Evolutionary conservation across 2,797 vertebrate species (phyloP), one percentile per base, ranked within the genome.

Genomic region (Apodemus agrarius): DNA sequence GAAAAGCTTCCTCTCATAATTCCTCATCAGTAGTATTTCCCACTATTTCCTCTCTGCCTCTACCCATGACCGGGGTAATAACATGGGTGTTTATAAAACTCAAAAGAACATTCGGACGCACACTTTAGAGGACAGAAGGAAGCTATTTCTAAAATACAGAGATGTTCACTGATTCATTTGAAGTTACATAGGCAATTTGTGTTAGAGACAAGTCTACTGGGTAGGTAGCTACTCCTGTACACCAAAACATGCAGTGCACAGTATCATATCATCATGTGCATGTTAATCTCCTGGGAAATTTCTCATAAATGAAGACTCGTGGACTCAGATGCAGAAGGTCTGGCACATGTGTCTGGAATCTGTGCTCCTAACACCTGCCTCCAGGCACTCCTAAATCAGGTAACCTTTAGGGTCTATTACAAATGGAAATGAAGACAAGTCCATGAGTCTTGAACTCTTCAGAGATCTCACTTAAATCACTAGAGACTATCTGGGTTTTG

Each of bases 21-120:
- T 84, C 29, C 40, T 87, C 86, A 92, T 79, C 96, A 95, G 86
- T 40, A 90, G 74, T 89, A 95, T 93, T 96, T 67, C 86, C 69
- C 24, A 83, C 75, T 90, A 52, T 91, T 52, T 93, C 92, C 31
- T 96, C 74, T 59, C 80, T 83, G 75, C 84, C 54, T 40, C 89
- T 67, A 93, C 87, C 65, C 22, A 54, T 83, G 43, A 76, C 43
- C 49, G 52, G 80, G 7, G 26, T 37, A 29, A n/a, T 72, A n/a
- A 12, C 90, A 40, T 76, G 40, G 80, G 69, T 87, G 76, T 93
- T 92, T 83, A 57, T 83, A 88, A 91, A 92, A 65, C 31, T 85
- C 89, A 61, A 43, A 88, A 91, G 49, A 92, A 89, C 79, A 75
- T 81, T 90, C 43, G n/a, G 13, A 86, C 37, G 69, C 43, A 76